Conservation (phyloP, 30 jellyfish, hydroid and myxozoan genomes). For the Chrysaora quinquecirrha region DNA sequence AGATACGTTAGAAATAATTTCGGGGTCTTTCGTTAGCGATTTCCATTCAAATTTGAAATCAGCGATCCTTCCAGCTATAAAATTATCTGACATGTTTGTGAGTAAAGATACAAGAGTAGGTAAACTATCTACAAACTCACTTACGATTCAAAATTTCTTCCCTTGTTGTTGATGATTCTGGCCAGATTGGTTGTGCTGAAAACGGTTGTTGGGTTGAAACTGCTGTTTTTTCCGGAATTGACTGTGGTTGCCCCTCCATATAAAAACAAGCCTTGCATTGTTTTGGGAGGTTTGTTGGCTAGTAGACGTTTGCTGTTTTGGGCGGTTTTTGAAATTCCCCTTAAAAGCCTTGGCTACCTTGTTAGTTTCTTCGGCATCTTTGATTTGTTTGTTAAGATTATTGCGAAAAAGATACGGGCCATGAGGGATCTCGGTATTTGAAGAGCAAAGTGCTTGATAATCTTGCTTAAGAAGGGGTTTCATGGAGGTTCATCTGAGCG, state of each 20-base stretch:
- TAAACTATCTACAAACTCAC: not conserved
- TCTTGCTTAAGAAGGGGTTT: conserved; percentile 14
- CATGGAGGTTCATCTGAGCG: conserved; percentile 2
- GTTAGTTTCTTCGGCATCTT: conserved; percentile 7
- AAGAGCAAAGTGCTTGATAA: conserved; percentile 24
- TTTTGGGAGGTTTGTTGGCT: not conserved
- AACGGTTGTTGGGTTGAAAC: not conserved
- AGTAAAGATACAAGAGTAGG: not conserved
- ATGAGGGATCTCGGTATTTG: not conserved
- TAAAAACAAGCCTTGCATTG: conserved; percentile 14
- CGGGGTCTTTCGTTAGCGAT: not conserved
- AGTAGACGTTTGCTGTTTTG: not conserved
- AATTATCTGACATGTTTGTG: not conserved
- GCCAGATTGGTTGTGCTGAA: not conserved
- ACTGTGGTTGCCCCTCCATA: not conserved
- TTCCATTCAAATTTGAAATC: not conserved
- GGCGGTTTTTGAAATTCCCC: not conserved
- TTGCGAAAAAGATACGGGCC: not conserved
- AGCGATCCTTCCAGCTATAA: conserved; percentile 21
- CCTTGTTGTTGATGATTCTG: not conserved
- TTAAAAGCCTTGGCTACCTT: conserved; percentile 4
- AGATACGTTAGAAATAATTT: not conserved
- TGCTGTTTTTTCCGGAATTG: not conserved
- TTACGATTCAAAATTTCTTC: not conserved
- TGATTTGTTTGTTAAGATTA: not conserved